Evolutionary conservation across 2,113 vertebrate genomes (phyloP).

Genomic region (Chloropsis cyanopogon): DNA sequence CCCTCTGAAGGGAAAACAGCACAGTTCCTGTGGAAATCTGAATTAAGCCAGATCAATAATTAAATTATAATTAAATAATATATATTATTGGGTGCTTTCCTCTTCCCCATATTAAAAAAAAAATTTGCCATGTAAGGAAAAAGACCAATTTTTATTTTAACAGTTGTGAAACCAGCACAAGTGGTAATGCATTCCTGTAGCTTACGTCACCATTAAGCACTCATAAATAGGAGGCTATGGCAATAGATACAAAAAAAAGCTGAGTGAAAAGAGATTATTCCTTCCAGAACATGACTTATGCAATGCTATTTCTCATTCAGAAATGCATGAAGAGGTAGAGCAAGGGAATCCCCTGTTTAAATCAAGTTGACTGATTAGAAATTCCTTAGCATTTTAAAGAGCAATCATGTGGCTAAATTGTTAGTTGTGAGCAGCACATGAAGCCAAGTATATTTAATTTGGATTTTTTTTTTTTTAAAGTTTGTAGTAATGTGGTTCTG

Average conservation of each 20-base stretch:
- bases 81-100: background rate
- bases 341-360: background rate
- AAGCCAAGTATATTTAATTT: background rate
- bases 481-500: background rate
- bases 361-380: background rate
- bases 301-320: background rate
- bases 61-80: no score
- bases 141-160: background rate
- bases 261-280: background rate
- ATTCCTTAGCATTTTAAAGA: background rate
- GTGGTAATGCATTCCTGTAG: background rate
- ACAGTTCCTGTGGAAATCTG: background rate
- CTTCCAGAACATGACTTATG: background rate
- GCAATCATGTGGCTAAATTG: background rate
- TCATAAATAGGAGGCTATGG: background rate
- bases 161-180: background rate
- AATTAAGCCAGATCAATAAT: background rate
- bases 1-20: background rate
- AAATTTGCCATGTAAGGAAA: background rate
- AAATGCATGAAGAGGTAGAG: background rate
- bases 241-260: background rate
- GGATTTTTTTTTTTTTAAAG: background rate
- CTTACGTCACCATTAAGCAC: background rate
- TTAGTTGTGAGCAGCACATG: background rate
- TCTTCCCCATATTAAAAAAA: background rate